These are phyloP conservation scores for Meloidogyne floridensis DNA, from an alignment of 1,140 invertebrate genomes.

Conservation along the genomic window DNA sequence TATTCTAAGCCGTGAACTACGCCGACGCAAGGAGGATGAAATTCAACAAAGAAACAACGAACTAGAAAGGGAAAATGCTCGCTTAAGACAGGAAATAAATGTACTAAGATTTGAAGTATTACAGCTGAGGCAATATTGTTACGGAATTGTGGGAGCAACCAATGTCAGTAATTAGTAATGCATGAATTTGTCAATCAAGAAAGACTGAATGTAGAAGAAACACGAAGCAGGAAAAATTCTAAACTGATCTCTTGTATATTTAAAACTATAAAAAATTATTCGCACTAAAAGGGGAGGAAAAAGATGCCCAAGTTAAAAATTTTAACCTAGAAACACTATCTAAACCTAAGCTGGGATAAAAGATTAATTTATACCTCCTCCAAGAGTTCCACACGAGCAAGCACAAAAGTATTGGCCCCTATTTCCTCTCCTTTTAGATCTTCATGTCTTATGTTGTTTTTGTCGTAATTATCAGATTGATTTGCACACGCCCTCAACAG, in stretches of 20 bases:
- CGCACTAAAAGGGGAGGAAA: too few relatives aligned
- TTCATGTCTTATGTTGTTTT: background rate
- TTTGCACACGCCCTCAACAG: conserved; percentile 20
- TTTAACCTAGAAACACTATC: too few relatives aligned
- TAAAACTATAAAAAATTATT: too few relatives aligned
- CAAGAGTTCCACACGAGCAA: background rate
- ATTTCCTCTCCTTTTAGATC: background rate
- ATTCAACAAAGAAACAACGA: conserved; percentile 11
- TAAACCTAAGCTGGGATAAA: too few relatives aligned
- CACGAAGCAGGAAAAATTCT: background rate
- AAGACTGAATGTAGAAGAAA: background rate
- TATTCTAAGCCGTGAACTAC: conserved; percentile 1
- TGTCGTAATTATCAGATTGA: background rate
- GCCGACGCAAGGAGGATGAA: conserved; percentile 25
- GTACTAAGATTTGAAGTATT: background rate
- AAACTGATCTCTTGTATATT: background rate
- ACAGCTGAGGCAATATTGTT: background rate
- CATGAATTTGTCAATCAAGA: background rate
- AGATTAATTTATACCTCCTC: background rate
- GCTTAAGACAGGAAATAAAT: background rate
- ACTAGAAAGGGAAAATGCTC: conserved; percentile 17
- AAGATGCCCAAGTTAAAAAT: too few relatives aligned
- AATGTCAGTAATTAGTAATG: background rate
- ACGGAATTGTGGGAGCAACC: background rate
- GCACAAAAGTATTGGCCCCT: background rate